Conservation (phyloP, 2,113 vertebrate genomes). For the Aegotheles bennettii region DNA sequence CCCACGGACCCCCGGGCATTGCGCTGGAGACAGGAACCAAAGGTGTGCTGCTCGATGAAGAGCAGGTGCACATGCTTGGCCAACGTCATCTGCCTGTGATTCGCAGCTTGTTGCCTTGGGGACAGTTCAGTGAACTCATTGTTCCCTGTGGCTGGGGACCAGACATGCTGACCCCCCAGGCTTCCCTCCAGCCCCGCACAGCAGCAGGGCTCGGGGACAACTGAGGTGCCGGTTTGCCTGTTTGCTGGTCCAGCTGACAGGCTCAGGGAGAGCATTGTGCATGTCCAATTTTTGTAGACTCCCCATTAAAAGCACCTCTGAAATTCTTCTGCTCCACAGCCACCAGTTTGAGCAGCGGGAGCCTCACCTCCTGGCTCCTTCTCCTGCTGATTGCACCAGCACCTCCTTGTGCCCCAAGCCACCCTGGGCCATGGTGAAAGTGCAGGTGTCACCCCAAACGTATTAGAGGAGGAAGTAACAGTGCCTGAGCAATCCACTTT, state of each 20-base stretch:
- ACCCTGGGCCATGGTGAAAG: not conserved
- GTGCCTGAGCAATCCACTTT: not conserved
- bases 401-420: not conserved
- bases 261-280: not conserved
- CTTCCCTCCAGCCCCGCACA: not conserved
- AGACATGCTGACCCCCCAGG: accelerated
- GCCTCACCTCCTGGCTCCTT: not conserved
- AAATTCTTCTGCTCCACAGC: not conserved
- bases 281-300: accelerated
- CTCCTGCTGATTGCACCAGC: not conserved
- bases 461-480: not conserved
- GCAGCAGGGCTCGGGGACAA: accelerated
- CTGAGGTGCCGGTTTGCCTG: not conserved
- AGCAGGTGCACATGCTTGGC: too few species aligned
- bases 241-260: not conserved
- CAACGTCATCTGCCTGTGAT: not conserved
- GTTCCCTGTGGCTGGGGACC: not conserved
- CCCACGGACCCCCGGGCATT: accelerated
- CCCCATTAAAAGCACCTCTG: not conserved
- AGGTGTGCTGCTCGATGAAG: accelerated
- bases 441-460: accelerated
- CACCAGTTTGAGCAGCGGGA: not conserved
- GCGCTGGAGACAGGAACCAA: not conserved
- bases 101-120: not conserved
- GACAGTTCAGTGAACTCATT: not conserved